phyloP scores from a whole-genome alignment of 2,113 vertebrate species.

The Micromys minutus region DNA sequence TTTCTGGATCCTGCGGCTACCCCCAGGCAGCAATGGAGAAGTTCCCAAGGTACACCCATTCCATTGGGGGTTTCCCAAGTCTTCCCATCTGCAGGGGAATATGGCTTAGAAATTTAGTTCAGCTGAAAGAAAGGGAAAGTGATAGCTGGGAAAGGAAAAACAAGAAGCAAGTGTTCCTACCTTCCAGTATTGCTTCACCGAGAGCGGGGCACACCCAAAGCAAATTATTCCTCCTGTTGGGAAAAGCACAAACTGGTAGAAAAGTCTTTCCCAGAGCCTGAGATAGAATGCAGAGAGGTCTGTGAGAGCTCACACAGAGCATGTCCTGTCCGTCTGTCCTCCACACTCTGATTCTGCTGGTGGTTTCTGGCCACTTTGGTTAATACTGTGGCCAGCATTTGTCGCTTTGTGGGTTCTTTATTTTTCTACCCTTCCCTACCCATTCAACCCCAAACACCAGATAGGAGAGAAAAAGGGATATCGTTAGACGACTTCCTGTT shows the following conservation, averaged over 20 bases:
- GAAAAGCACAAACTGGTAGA: neutral
- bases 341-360: neutral
- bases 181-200: neutral
- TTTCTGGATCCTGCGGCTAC: constrained; percentile 86
- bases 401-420: no score
- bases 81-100: neutral
- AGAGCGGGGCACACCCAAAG: neutral
- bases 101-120: neutral
- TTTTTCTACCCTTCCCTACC: no score
- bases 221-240: neutral
- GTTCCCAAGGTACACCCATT: constrained; percentile 80
- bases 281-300: neutral
- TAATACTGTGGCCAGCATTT: neutral
- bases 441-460: no score
- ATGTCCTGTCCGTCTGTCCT: neutral
- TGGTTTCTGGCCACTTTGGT: neutral
- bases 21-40: constrained; percentile 72
- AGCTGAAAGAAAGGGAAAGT: neutral
- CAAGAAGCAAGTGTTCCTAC: neutral
- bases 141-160: neutral
- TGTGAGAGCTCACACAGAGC: neutral
- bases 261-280: neutral
- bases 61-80: neutral
- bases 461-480: no score
- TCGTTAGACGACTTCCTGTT: no score